Base-by-base conservation (phyloP, 2,888 invertebrate species). In the Chrysolina americana region DNA sequence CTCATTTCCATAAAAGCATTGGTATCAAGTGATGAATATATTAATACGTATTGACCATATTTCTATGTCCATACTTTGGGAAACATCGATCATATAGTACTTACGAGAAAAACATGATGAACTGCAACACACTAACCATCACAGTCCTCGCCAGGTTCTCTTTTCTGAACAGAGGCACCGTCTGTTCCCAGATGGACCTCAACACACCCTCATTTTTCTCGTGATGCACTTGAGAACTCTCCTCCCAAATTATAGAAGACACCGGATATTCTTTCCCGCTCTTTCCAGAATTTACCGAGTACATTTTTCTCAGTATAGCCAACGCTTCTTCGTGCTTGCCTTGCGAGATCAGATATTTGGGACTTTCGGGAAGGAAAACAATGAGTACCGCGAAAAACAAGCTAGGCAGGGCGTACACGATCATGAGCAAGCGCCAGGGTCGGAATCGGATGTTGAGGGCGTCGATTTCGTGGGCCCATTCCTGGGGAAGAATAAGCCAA, bases 361-460 rank as follows among this genome's bases (percentile, higher is more conserved):
- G 89, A 75, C 87, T 88, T 81, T 89, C 89, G 1, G 88, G 88
- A 48, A 88, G 78, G 28, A 82, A 76, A n/a, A 79, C 80, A 10
- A 87, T 74, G 65, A 84, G 78, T 1, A 84, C 19, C 1, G 83
- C 83, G 41, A 84, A 83, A n/a, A 88, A 5, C 41, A 88, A 73
- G 77, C 86, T 85, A 0, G 88, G 87, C n/a, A 86, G 64, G 13
- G 86, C 84, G 75, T 87, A 87, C 15, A 84, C 73, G 50, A 87
- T 83, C 21, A 87, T 78, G 6, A 88, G 77, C 17, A 88, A 75
- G 62, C 88, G 79, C 88, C 88, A 88, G 1, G 88, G 86, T 69
- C 83, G 81, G 78, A 86, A 87, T 0, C 65, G 44, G 15, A 84
- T 88, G 68, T 88, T 89, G 50, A 92, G 85, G 69, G 90, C 85